A percentile compares a stretch with the other conserved stretches of the same genome.
Conservation (phyloP, 2,797 vertebrate species). For the Prunella strophiata region DNA sequence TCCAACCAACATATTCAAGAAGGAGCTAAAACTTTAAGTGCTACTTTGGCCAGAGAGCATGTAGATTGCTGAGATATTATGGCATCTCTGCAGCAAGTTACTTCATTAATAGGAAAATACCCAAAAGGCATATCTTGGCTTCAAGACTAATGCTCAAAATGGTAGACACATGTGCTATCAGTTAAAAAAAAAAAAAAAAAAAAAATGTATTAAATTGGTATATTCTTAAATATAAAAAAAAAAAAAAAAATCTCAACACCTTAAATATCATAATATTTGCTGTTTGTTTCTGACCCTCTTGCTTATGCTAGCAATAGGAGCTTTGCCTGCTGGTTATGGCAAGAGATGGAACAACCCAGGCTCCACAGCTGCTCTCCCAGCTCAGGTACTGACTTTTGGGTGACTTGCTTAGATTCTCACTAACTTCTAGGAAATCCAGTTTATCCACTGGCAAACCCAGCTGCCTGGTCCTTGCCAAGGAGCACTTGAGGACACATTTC, state of each 20-base stretch:
- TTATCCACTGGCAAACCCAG: background rate
- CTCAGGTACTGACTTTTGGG: background rate
- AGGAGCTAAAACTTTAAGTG: conserved; percentile 48
- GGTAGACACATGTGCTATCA: background rate
- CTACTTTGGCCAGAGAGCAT: conserved; percentile 16
- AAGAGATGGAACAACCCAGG: background rate
- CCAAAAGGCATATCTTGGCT: conserved; percentile 56
- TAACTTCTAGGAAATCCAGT: conserved; percentile 50
- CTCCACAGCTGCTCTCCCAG: background rate
- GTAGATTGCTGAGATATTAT: conserved; percentile 23
- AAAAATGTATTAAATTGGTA: background rate
- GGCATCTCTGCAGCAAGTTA: conserved; percentile 47
- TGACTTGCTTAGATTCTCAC: background rate
- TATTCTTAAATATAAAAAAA: background rate
- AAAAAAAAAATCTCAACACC: background rate
- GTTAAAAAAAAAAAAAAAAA: background rate
- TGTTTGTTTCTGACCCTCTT: background rate
- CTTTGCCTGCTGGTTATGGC: background rate
- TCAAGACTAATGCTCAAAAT: conserved; percentile 31
- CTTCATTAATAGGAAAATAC: conserved; percentile 66
- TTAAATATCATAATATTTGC: background rate
- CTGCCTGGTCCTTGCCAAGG: background rate
- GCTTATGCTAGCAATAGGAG: background rate
- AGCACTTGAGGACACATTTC: conserved; percentile 23
- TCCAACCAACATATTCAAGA: conserved; percentile 53